Evolutionary conservation across 2,113 vertebrate species (phyloP), one percentile per base, ranked within the genome.

Genomic region (Myxocyprinus asiaticus): DNA sequence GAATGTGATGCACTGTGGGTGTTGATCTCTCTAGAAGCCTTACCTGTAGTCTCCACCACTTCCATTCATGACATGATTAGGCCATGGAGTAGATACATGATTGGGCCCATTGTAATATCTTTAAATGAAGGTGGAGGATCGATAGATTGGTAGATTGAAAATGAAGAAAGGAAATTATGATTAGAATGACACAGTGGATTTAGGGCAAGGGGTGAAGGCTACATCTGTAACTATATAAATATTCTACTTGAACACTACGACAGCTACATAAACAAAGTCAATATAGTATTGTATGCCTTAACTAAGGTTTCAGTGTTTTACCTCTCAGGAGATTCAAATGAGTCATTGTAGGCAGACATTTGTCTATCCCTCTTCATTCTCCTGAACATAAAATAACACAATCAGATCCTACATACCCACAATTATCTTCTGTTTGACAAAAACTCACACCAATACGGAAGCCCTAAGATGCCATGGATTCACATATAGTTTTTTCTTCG

Each of bases 261-360:
- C 4, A 14, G 22, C 48, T 47, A 47, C 12, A 17, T 61, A 45
- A 17, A 22, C 56, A 47, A 9, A 73, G 33, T 69, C 22, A 56
- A 17, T 47, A 5, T 33, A 33, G 22, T 33, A 33, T 1, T 33
- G 22, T 3, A 33, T 33, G 22, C 22, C 22, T 33, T 33, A 33
- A 3, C 22, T 33, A 33, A 33, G 22, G 22, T 33, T 33, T 33
- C 22, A 33, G 22, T 44, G n/a, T 76, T 88, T 90, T 93, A 94
- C 95, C 95, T 95, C 90, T 95, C 95, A 48, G 91, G 87, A 79
- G 90, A 89, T 85, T 93, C 92, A 33, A 90, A 88, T 69, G 92
- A 93, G 85, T 92, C 90, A 62, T 86, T 92, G 85, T 89, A 87
- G 81, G 90, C 87, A 89, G 94, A 94, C 89, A 93, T 91, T 89